phyloP scores from a whole-genome alignment of 2,113 vertebrate genomes.

The Gadus macrocephalus region DNA sequence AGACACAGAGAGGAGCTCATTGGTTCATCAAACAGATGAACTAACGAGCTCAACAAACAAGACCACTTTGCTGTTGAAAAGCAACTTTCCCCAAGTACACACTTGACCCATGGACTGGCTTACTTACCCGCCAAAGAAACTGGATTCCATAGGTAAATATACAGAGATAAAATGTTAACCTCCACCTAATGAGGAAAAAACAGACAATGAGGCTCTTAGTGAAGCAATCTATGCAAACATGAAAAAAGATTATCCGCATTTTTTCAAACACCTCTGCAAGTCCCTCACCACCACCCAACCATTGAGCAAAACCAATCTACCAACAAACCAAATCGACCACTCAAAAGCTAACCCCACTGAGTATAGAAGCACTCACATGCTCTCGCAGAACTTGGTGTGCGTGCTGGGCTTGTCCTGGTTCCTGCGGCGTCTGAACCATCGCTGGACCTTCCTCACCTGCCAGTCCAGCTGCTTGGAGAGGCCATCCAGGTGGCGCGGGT shows the following conservation, averaged over 20 bases:
- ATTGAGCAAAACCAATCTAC: not conserved
- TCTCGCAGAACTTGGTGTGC: constrained; percentile 95
- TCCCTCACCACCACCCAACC: too few relatives aligned
- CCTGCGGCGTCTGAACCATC: constrained; percentile 94
- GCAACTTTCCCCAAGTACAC: not conserved
- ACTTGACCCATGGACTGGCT: constrained; percentile 46
- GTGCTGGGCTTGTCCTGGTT: constrained; percentile 96
- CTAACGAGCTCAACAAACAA: too few relatives aligned
- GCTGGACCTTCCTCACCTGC: constrained; percentile 90
- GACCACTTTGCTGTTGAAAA: not conserved
- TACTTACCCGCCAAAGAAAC: constrained; percentile 95
- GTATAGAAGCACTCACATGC: constrained; percentile 81
- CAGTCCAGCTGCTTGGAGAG: constrained; percentile 97
- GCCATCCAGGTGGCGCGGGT: constrained; percentile 84
- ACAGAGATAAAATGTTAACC: constrained; percentile 92
- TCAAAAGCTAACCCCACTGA: constrained; percentile 31
- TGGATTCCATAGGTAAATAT: constrained; percentile 90
- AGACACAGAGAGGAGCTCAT: not conserved
- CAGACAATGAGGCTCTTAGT: constrained; percentile 11
- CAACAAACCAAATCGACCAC: not conserved
- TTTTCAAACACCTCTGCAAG: not conserved
- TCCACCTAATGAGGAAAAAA: constrained; percentile 82
- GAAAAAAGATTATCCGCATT: not conserved
- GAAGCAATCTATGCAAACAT: not conserved
- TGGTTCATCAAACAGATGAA: constrained; percentile 2